Evolutionary conservation across 2,113 vertebrate genomes (phyloP), one percentile per base, ranked within the genome.

Genomic region (Alosa alosa): DNA sequence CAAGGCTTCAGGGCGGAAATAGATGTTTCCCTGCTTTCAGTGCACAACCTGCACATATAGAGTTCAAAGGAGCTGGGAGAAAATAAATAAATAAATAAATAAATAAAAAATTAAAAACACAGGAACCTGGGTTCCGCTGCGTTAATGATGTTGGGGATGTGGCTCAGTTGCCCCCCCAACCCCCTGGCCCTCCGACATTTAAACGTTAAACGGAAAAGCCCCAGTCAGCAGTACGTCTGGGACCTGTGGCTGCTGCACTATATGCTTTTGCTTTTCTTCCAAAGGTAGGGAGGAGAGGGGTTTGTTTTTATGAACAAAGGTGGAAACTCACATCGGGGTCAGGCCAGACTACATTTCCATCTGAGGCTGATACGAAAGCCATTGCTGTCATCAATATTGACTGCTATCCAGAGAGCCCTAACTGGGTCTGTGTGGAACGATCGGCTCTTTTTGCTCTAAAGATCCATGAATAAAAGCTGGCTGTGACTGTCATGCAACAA

Each of bases 361-460:
- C 25, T 39, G 68, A 39, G 31, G 25, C 72, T 6, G 72, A 31
- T 15, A 39, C 15, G 72, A 78, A 36, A 78, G 72, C 31, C 72
- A 78, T 36, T 15, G 72, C 72, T 39, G 72, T 78, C 72, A 36
- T 78, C 15, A 78, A 39, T 78, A 78, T 78, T 78, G 72, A 78
- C 72, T 78, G 31, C 36, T 10, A 15, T 15, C 72, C 10, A 5
- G 31, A 78, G 31, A 41, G 36, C 72, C 13, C 4, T 36, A 39
- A 78, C 72, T 78, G 72, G 72, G 72, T 39, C 10, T 78, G 72
- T 78, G 31, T 39, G 72, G 31, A 72, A 52, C 17, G 20, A 75
- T 31, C 36, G 31, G 8, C 31, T 39, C 31, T 11, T 31, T 75
- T 25, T 15, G 25, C 8, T 13, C 11, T 4, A 15, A 15, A 4